Evolutionary conservation across 2,888 invertebrate species (phyloP).

Genomic region (Biston stratarius): DNA sequence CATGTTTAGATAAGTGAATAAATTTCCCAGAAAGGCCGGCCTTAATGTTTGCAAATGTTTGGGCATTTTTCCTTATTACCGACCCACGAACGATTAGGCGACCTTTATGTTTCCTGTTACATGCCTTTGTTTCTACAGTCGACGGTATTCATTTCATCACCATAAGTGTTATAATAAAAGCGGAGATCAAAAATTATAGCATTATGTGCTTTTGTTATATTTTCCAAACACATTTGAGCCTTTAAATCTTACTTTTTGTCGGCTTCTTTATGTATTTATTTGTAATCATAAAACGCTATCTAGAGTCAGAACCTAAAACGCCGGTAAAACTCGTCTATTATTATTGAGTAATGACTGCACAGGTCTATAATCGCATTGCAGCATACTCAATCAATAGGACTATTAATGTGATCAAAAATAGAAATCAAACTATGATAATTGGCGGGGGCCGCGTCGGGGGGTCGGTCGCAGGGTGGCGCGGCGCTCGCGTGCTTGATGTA

Average conservation of each 20-base stretch:
- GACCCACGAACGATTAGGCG: conserved; percentile 46
- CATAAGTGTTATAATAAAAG: conserved; percentile 36
- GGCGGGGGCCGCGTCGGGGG: conserved; percentile 55
- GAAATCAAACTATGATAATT: conserved; percentile 76
- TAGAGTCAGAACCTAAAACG: conserved; percentile 5
- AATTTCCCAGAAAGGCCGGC: conserved; percentile 40
- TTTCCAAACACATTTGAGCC: conserved; percentile 9
- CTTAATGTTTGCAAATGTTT: conserved; percentile 41
- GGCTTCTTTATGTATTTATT: background rate
- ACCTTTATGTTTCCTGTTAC: conserved; percentile 46
- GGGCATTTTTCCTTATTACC: conserved; percentile 45
- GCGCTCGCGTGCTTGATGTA: conserved; percentile 82
- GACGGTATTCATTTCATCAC: conserved; percentile 39
- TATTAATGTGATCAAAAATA: conserved; percentile 67
- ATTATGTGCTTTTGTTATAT: conserved; percentile 22
- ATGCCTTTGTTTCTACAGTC: conserved; percentile 37
- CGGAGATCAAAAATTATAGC: conserved; percentile 27
- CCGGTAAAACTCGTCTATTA: conserved; percentile 16
- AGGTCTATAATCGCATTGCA: conserved; percentile 49
- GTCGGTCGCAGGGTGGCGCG: conserved; percentile 49
- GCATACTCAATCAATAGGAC: conserved; percentile 53
- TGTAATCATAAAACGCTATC: conserved; percentile 11
- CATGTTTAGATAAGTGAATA: conserved; percentile 40
- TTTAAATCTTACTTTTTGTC: conserved; percentile 8
- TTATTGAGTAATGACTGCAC: conserved; percentile 26